A percentile compares a stretch with the other conserved stretches of the same genome.
Conservation (phyloP, 2,888 invertebrate species). For the Pyrocoelia pectoralis region DNA sequence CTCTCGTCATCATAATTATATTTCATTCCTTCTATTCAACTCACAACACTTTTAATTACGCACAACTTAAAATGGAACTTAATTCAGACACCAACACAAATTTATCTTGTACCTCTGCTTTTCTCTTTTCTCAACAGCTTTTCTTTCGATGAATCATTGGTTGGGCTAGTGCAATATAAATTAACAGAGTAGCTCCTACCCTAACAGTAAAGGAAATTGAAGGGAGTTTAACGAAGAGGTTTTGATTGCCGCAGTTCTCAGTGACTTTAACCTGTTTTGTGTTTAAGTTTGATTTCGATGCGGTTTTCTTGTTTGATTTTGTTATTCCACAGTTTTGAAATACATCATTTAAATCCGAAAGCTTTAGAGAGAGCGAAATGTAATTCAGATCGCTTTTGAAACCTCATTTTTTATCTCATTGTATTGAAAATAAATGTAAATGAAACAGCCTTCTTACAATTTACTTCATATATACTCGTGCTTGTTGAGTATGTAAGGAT, state of each 20-base stretch:
- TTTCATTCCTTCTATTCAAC: conserved; percentile 52
- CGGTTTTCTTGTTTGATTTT: conserved; percentile 7
- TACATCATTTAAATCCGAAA: not conserved
- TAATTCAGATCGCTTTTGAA: no score
- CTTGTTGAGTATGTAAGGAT: no score
- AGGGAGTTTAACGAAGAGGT: conserved; percentile 33
- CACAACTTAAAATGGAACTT: conserved; percentile 50
- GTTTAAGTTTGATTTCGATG: conserved; percentile 3
- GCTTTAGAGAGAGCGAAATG: no score
- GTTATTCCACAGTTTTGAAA: not conserved
- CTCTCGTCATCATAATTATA: conserved; percentile 55
- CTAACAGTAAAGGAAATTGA: conserved; percentile 26
- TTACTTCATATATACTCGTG: no score
- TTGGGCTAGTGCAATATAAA: conserved; percentile 25
- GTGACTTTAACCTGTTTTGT: conserved; percentile 14
- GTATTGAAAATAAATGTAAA: no score
- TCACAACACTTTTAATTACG: conserved; percentile 55
- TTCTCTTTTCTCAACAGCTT: conserved; percentile 21
- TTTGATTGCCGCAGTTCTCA: conserved; percentile 28
- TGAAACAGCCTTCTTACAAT: no score
- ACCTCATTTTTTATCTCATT: no score
- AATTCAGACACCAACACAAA: conserved; percentile 42
- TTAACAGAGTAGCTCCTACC: conserved; percentile 31
- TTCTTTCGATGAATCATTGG: conserved; percentile 31
- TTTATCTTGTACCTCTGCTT: conserved; percentile 24